Base-by-base conservation (phyloP, 2,888 invertebrate genomes). In the Pheosia tremula region DNA sequence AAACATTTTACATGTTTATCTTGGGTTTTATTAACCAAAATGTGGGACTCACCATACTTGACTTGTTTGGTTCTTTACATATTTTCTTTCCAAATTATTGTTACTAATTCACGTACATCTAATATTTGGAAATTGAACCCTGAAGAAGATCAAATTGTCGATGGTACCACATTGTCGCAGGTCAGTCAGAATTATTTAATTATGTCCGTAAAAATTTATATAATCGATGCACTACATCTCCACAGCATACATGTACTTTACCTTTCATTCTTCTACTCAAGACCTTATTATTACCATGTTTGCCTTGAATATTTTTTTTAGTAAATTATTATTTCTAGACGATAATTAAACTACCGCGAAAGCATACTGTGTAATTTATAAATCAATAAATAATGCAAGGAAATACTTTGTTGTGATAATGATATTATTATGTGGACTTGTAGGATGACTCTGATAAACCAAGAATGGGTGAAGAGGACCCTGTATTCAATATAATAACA, bases 71-170 rank as follows among this genome's bases (percentile, higher is more conserved):
- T 95, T 81, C 88, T 96, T 79, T 96, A 96, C 86, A 94, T 96
- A 83, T 94, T 96, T 86, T 96, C 96, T 72, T 95, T 96, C 84
- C 95, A 96, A 91, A 95, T 96, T 80, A 94, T 96, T 78, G 87
- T 88, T 63, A 97, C 96, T 71, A 97, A 97, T 90, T 97, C 97
- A 49, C 95, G 97, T 75, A 97, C 97, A 24, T 97, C 97, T 60
- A 96, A 96, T 77, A 94, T 97, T 83, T 98, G 98, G 98, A 96
- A 96, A 90, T 90, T 98, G 66, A 97, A 96, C 85, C 91, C 95
- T 58, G 96, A 97, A 78, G 96, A 96, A 83, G 96, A 96, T 60
- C 96, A 96, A 90, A 96, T 97, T 64, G 95, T 96, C 64, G 96
- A 96, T 79, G 95, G 94, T 56, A 95, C 88, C 75, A 94, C 93